Percentiles rank a stretch among this genome's conserved stretches.
Conservation (phyloP, 1,140 invertebrate species). For the Amphibalanus amphitrite region DNA sequence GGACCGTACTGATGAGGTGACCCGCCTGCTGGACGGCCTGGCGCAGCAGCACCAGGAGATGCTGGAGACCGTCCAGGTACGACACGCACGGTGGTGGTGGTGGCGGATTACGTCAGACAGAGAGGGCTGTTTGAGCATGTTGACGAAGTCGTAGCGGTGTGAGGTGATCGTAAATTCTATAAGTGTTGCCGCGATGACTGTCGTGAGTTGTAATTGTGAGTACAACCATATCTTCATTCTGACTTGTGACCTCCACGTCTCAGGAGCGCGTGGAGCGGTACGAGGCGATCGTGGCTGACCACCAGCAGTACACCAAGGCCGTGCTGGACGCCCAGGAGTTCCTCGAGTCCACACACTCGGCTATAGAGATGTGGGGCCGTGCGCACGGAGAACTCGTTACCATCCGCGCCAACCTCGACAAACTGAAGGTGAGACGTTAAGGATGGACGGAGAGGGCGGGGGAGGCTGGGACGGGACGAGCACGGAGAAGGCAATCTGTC, state of each 20-base stretch:
- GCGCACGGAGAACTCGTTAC: slow-evolving; percentile 69
- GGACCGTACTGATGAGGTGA: slow-evolving; percentile 44
- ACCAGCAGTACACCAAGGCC: slow-evolving; percentile 78
- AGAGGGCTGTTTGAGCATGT: no score
- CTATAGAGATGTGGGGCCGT: slow-evolving; percentile 70
- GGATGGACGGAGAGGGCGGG: no score
- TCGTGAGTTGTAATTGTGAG: no score
- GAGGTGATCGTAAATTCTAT: no score
- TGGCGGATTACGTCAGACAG: no score
- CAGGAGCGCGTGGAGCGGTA: slow-evolving; percentile 35
- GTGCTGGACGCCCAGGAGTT: slow-evolving; percentile 77
- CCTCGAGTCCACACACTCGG: slow-evolving; percentile 73
- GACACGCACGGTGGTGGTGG: no score
- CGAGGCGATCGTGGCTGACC: slow-evolving; percentile 76
- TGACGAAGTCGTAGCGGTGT: no score
- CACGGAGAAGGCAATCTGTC: no score
- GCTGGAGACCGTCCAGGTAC: slow-evolving; percentile 42
- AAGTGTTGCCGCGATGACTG: no score
- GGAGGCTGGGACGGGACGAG: no score
- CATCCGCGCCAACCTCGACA: slow-evolving; percentile 80
- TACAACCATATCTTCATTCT: no score
- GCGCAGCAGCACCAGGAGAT: slow-evolving; percentile 42
- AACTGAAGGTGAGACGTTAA: slow-evolving; percentile 53
- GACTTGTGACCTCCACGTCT: no score
- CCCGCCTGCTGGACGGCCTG: slow-evolving; percentile 38